Percentiles rank a stretch among this genome's conserved stretches.
Conservation (phyloP, 2,888 invertebrate species). For the Ennomos erosarius region DNA sequence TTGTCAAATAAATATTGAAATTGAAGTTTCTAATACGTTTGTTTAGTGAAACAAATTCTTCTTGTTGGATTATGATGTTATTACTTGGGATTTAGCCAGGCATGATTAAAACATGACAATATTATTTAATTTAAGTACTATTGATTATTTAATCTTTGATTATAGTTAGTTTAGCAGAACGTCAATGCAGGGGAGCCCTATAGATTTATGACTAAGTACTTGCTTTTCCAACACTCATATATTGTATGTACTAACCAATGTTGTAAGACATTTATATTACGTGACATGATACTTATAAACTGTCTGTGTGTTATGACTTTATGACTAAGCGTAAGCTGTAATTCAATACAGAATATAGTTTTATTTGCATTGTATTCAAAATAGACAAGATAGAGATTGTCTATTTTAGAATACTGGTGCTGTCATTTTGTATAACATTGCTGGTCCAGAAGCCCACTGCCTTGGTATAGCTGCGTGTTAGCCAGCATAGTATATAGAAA, state of each 20-base stretch:
- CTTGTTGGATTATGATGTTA: constrained; percentile 55
- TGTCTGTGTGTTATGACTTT: too few relatives aligned
- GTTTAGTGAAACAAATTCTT: constrained; percentile 67
- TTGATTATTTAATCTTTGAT: constrained; percentile 43
- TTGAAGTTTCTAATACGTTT: constrained; percentile 66
- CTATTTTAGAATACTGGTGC: too few relatives aligned
- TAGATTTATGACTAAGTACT: constrained; percentile 25
- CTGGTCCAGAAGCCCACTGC: too few relatives aligned
- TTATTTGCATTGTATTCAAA: not conserved
- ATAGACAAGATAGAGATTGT: not conserved
- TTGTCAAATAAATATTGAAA: constrained; percentile 62
- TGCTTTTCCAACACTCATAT: not conserved
- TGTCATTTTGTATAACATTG: too few relatives aligned
- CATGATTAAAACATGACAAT: constrained; percentile 45
- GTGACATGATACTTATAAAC: too few relatives aligned
- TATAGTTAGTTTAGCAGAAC: constrained; percentile 8
- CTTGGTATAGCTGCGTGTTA: too few relatives aligned
- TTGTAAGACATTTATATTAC: not conserved
- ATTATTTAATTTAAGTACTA: constrained; percentile 38
- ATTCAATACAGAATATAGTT: not conserved
- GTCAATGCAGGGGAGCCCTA: constrained; percentile 24
- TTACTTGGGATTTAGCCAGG: constrained; percentile 44
- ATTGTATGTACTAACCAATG: not conserved
- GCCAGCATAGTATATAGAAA: too few relatives aligned
- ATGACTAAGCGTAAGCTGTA: not conserved